Conservation (phyloP, 2,113 vertebrate genomes). For the Malurus cyaneus region DNA sequence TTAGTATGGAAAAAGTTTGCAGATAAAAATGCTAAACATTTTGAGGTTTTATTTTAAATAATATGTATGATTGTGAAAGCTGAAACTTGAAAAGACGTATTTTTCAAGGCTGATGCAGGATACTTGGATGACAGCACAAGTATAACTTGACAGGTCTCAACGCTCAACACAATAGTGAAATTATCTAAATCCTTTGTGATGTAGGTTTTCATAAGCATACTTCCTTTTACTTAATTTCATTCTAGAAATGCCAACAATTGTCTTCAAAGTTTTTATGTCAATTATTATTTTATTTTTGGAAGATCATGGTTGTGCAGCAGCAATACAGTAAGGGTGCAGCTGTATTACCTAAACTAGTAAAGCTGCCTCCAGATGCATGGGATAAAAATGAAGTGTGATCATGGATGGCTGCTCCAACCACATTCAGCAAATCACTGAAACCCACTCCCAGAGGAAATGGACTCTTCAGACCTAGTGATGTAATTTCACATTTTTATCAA, state of each 20-base stretch:
- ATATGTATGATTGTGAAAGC: not conserved
- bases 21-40: not conserved
- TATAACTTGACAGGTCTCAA: not conserved
- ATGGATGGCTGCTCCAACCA: rapidly evolving
- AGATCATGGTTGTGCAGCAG: not conserved
- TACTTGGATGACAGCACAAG: not conserved
- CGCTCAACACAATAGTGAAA: not conserved
- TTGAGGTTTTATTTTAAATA: not conserved
- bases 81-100: not conserved
- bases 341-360: not conserved
- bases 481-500: not conserved
- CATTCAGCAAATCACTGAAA: not conserved
- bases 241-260: not conserved
- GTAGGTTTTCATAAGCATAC: not conserved
- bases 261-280: not conserved
- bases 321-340: not conserved
- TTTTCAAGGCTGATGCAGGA: not conserved
- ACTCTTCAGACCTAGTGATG: not conserved
- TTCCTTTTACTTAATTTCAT: not conserved
- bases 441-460: not conserved
- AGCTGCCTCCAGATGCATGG: not conserved
- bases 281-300: not conserved
- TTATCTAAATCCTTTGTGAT: not conserved
- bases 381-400: not conserved
- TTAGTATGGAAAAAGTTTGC: not conserved